Evolutionary conservation across 1,140 invertebrate genomes (phyloP).

Genomic region (Uloborus diversus): DNA sequence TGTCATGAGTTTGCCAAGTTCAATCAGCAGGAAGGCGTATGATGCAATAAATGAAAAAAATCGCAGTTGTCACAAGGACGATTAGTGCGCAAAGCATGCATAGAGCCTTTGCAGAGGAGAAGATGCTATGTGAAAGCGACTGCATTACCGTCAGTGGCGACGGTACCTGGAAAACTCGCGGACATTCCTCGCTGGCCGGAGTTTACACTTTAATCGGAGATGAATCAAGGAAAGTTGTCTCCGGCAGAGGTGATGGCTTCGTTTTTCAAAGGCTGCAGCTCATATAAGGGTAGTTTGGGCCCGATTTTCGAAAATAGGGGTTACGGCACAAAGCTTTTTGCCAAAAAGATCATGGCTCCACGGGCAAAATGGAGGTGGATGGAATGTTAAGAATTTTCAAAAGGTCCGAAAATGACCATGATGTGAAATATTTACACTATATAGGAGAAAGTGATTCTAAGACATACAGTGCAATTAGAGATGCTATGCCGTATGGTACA

Average conservation of each 20-base stretch:
- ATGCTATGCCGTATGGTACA: no score
- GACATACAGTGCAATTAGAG: no score
- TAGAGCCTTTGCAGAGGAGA: background rate
- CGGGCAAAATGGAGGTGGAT: background rate
- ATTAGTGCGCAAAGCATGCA: background rate
- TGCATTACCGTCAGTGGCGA: constrained; percentile 1
- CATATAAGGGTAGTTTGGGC: constrained; percentile 6
- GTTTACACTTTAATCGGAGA: constrained; percentile 8
- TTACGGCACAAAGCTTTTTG: background rate
- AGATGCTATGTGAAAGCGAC: background rate
- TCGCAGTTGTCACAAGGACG: background rate
- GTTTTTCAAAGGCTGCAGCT: constrained; percentile 7
- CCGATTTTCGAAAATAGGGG: background rate
- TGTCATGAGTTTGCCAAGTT: background rate
- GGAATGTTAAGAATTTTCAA: no score
- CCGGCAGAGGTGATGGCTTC: constrained; percentile 19
- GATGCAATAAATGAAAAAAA: background rate
- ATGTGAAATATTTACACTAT: no score
- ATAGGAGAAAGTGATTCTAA: no score
- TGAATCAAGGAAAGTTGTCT: constrained; percentile 3
- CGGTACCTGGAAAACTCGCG: constrained; percentile 6
- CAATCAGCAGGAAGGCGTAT: background rate
- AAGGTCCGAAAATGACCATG: no score
- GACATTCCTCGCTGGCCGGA: background rate
- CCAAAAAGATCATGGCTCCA: background rate